Conservation (phyloP, 2,797 vertebrate species). For the Ctenochaetus hawaiiensis region DNA sequence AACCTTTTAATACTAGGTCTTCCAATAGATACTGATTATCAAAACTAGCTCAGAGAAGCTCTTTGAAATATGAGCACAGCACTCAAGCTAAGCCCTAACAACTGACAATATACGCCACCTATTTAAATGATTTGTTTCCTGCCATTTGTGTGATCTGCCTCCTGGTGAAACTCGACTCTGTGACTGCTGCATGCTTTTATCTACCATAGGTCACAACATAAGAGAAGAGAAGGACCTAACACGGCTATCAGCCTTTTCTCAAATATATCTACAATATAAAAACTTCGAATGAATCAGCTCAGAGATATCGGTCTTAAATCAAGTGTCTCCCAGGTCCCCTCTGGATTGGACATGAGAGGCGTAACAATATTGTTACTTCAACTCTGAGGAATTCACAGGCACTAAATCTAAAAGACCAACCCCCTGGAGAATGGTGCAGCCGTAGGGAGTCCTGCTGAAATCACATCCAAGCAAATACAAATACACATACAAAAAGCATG, state of each 20-base stretch:
- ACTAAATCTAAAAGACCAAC: slow-evolving; percentile 63
- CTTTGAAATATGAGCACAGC: slow-evolving; percentile 67
- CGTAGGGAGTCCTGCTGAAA: slow-evolving; percentile 43
- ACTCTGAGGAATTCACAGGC: slow-evolving; percentile 67
- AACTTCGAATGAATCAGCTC: slow-evolving; percentile 48
- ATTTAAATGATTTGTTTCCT: slow-evolving; percentile 69
- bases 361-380: slow-evolving; percentile 73
- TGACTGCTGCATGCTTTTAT: slow-evolving; percentile 55
- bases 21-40: slow-evolving; percentile 29
- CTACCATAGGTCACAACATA: slow-evolving; percentile 39
- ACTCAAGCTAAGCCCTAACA: slow-evolving; percentile 54
- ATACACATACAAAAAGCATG: neutral
- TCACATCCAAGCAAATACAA: neutral
- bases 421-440: slow-evolving; percentile 45
- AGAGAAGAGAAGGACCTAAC: slow-evolving; percentile 38
- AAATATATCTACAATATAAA: slow-evolving; percentile 48
- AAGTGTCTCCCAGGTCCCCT: slow-evolving; percentile 49
- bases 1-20: slow-evolving; percentile 2
- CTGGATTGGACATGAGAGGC: slow-evolving; percentile 46
- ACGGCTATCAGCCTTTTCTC: slow-evolving; percentile 28
- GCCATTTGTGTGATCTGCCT: slow-evolving; percentile 55
- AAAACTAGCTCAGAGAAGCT: slow-evolving; percentile 13
- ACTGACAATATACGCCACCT: slow-evolving; percentile 31
- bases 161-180: slow-evolving; percentile 65
- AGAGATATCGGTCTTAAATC: slow-evolving; percentile 55